These are phyloP conservation scores for Acromyrmex heyeri DNA, from an alignment of 1,140 invertebrate genomes.

Conservation along the genomic window DNA sequence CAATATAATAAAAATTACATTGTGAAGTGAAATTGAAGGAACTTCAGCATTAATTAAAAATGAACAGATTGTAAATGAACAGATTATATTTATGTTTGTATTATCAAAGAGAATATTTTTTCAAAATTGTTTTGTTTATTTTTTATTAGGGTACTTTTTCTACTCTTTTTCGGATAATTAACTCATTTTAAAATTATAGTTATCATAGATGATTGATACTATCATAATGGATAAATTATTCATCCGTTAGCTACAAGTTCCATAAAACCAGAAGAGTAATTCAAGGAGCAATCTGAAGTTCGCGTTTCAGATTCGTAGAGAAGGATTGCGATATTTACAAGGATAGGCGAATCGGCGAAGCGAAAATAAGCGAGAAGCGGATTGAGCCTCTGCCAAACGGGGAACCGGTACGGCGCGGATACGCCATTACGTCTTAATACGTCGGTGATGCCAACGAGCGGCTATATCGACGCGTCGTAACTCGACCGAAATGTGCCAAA, in stretches of 20 bases:
- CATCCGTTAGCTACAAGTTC: not conserved
- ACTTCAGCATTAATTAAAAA: too few species aligned
- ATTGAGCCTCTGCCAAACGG: slow-evolving; percentile 72
- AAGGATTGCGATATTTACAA: not conserved
- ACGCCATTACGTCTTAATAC: slow-evolving; percentile 77
- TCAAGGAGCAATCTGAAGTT: slow-evolving; percentile 6
- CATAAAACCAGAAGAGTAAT: slow-evolving; percentile 2
- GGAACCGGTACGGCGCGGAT: slow-evolving; percentile 36
- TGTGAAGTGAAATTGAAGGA: too few species aligned
- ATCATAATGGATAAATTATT: slow-evolving; percentile 6
- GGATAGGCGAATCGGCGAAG: slow-evolving; percentile 15
- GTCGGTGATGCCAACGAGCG: slow-evolving; percentile 68
- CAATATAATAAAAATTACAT: too few species aligned
- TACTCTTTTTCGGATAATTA: not conserved
- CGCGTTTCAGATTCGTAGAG: slow-evolving; percentile 8
- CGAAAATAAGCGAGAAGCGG: slow-evolving; percentile 37
- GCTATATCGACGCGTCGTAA: slow-evolving; percentile 71
- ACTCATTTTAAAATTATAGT: not conserved
- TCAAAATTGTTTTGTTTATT: not conserved
- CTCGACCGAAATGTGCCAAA: slow-evolving; percentile 72
- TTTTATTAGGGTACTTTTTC: not conserved
- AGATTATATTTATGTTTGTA: not conserved
- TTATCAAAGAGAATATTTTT: not conserved
- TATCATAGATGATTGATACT: not conserved
- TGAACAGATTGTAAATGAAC: too few species aligned